phyloP scores from a whole-genome alignment of 2,113 vertebrate species.

The Lycaon pictus region DNA sequence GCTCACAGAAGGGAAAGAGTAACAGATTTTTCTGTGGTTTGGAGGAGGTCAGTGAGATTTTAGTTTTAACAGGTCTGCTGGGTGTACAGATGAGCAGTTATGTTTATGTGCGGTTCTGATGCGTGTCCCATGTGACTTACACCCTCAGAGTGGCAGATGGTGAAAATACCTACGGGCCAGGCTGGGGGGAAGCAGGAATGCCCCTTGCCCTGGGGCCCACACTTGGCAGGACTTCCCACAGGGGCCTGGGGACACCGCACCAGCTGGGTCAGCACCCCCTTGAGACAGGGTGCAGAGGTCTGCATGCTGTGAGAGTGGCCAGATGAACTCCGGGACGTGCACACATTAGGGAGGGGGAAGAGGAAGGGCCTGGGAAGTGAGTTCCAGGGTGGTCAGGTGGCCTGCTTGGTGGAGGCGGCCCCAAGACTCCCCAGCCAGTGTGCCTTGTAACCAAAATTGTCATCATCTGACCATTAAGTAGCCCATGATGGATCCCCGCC shows the following conservation, averaged over 20 bases:
- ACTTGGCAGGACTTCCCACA: neutral
- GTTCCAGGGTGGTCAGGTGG: neutral
- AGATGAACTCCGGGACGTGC: accelerated
- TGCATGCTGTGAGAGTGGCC: neutral
- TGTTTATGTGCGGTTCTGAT: neutral
- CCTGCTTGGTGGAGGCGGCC: neutral
- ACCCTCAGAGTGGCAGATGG: too few species aligned
- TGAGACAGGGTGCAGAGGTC: neutral
- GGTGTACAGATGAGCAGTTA: too few species aligned
- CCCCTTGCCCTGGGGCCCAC: accelerated
- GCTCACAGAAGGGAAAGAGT: neutral
- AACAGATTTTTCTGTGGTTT: too few species aligned
- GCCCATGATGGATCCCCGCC: neutral
- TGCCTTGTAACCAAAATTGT: too few species aligned
- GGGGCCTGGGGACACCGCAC: neutral
- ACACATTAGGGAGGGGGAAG: accelerated
- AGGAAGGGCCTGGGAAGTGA: accelerated
- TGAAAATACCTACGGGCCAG: neutral
- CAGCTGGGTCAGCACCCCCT: neutral
- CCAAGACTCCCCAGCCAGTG: accelerated
- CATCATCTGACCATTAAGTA: accelerated
- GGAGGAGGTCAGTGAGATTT: neutral
- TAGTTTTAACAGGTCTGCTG: neutral
- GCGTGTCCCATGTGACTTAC: neutral
- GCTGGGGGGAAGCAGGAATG: neutral